Base-by-base conservation (phyloP, 37 sponge, comb jelly and placozoan species). In the Diacarnus erythraeanus region DNA sequence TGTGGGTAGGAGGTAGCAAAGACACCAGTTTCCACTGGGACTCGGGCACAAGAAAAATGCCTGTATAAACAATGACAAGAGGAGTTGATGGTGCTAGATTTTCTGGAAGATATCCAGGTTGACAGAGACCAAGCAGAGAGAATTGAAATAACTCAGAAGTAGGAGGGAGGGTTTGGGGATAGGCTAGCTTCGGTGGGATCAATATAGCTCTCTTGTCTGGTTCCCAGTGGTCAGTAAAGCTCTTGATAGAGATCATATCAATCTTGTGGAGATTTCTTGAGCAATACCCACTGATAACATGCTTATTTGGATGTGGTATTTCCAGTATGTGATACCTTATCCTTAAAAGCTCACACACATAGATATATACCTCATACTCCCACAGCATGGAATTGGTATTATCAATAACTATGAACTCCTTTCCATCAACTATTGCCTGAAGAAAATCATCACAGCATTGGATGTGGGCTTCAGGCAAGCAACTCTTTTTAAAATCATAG, bases 331-430 rank as follows among this genome's bases (percentile, higher is more conserved):
- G 68, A 35, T 29, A 76, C 26, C 39, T 29, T 31, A 74, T 40
- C 15, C 88, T 90, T 10, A 86, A 57, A 30, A 89, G 33, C 18
- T 74, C 33, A 3, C 78, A 83, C 35, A 95, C 31, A 64, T 78
- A 86, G 43, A 35, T 58, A 67, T 89, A 95, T 0, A 89, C 59
- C 33, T 59, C 10, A 71, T 95, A 95, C 73, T 92, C 90, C 96
- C 96, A 95, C 9, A 59, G 56, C 34, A 83, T 80, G 38, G 83
- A 69, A 58, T 95, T 89, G 27, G 93, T 95, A 76, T 95, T 95
- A 82, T 95, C 93, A 57, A 95, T 74, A 37, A 95, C 54, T 30
- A 95, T 54, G 0, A 92, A 67, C 41, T 77, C 29, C 47, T 81
- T 84, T 31, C 57, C 72, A 3, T 66, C 75, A 3, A 34, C 22